Evolutionary conservation across 1,140 invertebrate genomes (phyloP).

Genomic region (Zophobas atratus): DNA sequence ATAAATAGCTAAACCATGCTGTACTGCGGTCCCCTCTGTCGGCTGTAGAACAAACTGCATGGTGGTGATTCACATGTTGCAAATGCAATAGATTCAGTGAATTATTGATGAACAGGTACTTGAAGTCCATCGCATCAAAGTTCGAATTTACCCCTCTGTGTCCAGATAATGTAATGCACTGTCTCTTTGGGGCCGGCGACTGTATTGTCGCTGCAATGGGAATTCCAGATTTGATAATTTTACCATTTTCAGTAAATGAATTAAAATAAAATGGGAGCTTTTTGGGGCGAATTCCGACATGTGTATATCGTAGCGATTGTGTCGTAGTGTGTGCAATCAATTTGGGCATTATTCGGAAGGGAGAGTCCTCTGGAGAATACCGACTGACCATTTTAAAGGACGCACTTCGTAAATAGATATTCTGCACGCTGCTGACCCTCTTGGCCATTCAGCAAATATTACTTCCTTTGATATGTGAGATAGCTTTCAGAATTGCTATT

Average conservation of each 20-base stretch:
- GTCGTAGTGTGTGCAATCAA: conserved; percentile 62
- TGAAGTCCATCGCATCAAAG: conserved; percentile 58
- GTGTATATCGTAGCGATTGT: conserved; percentile 60
- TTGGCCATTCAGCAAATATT: conserved; percentile 62
- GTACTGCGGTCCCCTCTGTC: not conserved
- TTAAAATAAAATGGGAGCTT: conserved; percentile 40
- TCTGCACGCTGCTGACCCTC: conserved; percentile 57
- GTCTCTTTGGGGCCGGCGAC: conserved; percentile 20
- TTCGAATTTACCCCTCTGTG: conserved; percentile 44
- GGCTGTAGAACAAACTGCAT: not conserved
- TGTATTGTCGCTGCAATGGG: conserved; percentile 1
- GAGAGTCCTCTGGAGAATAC: conserved; percentile 58
- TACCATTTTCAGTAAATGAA: conserved; percentile 31
- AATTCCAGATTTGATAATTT: conserved; percentile 41
- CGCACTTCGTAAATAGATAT: conserved; percentile 64
- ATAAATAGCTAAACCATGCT: not conserved
- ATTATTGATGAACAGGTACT: conserved; percentile 64
- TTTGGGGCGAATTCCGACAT: conserved; percentile 47
- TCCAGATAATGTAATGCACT: conserved; percentile 45
- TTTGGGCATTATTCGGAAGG: conserved; percentile 61
- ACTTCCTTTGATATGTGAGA: conserved; percentile 65
- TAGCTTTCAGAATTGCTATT: conserved; percentile 57
- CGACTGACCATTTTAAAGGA: conserved; percentile 63
- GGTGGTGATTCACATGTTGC: conserved; percentile 56
- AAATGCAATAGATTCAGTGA: conserved; percentile 57